phyloP scores from a whole-genome alignment of 2,888 invertebrate genomes.

The Napeogenes sylphis region DNA sequence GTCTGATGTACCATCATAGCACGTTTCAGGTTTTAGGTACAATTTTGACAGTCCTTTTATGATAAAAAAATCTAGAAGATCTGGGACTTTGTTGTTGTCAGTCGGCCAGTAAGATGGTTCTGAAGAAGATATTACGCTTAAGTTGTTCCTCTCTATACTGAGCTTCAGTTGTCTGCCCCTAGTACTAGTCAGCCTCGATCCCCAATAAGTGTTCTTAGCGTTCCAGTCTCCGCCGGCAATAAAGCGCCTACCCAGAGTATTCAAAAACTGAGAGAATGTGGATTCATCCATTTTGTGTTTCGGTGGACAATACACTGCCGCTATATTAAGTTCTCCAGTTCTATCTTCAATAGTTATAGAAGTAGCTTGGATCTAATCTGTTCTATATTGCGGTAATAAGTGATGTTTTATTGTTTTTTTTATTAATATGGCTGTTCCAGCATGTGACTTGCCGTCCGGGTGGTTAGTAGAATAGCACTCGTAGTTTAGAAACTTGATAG shows the following conservation, averaged over 20 bases:
- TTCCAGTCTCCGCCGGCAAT: slow-evolving; percentile 30
- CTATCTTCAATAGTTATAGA: too few relatives aligned
- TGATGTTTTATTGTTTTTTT: too few relatives aligned
- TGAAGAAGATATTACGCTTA: slow-evolving; percentile 17
- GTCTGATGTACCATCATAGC: slow-evolving; percentile 26
- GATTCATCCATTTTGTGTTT: too few relatives aligned
- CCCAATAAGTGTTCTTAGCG: slow-evolving; percentile 17
- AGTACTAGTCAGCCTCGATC: slow-evolving; percentile 19
- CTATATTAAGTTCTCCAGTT: too few relatives aligned
- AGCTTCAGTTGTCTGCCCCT: slow-evolving; percentile 20
- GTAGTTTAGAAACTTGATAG: too few relatives aligned
- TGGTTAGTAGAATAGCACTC: too few relatives aligned
- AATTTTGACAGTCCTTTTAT: slow-evolving; percentile 9
- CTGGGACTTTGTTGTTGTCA: slow-evolving; percentile 28
- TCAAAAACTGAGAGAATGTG: too few relatives aligned
- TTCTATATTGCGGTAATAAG: too few relatives aligned
- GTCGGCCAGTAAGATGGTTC: slow-evolving; percentile 33
- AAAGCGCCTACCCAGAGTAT: slow-evolving; percentile 18
- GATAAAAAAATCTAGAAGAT: slow-evolving; percentile 33
- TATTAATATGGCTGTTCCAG: too few relatives aligned
- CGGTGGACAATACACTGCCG: too few relatives aligned
- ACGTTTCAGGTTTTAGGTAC: slow-evolving; percentile 14
- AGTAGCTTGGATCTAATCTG: too few relatives aligned
- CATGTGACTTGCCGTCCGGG: too few relatives aligned
- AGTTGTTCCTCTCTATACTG: slow-evolving; percentile 8